Percentiles rank a stretch among this genome's conserved stretches.
phyloP scores from a whole-genome alignment of 1,140 invertebrate genomes.

The Calliopsis andreniformis region DNA sequence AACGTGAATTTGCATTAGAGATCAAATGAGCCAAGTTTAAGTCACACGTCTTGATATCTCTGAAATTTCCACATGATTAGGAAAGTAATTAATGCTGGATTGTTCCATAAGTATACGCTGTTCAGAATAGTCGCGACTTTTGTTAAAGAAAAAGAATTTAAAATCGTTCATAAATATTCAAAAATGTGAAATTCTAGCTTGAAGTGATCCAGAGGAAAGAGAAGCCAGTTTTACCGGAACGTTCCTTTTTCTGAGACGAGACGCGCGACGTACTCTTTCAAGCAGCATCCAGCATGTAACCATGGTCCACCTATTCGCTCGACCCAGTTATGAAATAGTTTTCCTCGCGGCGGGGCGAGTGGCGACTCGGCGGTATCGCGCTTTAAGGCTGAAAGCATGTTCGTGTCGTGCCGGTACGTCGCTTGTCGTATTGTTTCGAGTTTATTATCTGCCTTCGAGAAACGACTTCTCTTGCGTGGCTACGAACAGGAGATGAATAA shows the following conservation, averaged over 20 bases:
- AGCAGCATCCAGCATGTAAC: slow-evolving; percentile 11
- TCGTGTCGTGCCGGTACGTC: slow-evolving; percentile 67
- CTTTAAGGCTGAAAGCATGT: slow-evolving; percentile 79
- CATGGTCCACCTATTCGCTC: slow-evolving; percentile 35
- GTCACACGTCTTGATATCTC: too few species aligned
- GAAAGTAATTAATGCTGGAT: too few species aligned
- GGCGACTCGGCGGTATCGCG: slow-evolving; percentile 64
- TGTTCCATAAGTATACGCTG: too few species aligned
- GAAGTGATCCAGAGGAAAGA: neutral
- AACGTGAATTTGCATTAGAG: slow-evolving; percentile 30
- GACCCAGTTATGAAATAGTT: slow-evolving; percentile 70
- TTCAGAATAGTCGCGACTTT: too few species aligned
- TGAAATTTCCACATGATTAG: too few species aligned
- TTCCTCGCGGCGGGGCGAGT: slow-evolving; percentile 47
- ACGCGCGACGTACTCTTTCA: slow-evolving; percentile 11
- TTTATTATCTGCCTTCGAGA: slow-evolving; percentile 60
- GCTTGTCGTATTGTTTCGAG: slow-evolving; percentile 64
- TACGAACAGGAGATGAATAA: slow-evolving; percentile 41
- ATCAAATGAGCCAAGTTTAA: slow-evolving; percentile 23
- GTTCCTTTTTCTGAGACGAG: slow-evolving; percentile 34
- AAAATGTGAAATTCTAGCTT: neutral
- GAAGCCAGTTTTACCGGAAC: neutral
- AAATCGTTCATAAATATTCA: neutral
- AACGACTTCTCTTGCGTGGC: slow-evolving; percentile 31
- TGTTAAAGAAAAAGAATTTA: neutral